A percentile compares a stretch with the other conserved stretches of the same genome.
phyloP scores from a whole-genome alignment of 2,797 vertebrate species.

The Lepilemur ruficaudatus region DNA sequence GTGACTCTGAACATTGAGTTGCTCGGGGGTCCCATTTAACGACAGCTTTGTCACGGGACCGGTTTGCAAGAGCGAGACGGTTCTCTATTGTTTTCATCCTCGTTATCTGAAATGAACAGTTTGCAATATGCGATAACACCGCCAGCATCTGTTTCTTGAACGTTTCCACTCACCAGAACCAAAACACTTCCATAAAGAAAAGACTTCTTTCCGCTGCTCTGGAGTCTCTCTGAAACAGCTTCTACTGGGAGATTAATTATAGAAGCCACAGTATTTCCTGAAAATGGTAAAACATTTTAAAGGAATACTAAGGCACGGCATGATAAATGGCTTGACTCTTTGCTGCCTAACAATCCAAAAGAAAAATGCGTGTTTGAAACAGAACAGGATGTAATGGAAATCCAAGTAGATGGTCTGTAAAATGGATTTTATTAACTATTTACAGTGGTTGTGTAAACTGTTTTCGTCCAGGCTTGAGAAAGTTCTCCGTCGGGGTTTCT shows the following conservation, averaged over 20 bases:
- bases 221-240: conserved; percentile 61
- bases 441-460: conserved; percentile 58
- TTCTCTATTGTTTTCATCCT: not conserved
- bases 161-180: conserved; percentile 20
- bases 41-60: not conserved
- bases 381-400: conserved; percentile 75
- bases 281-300: conserved; percentile 57
- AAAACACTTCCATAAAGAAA: conserved; percentile 39
- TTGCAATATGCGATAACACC: conserved; percentile 8
- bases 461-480: conserved; percentile 45
- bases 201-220: not conserved
- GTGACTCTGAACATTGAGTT: not conserved
- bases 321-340: conserved; percentile 68
- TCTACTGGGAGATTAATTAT: conserved; percentile 68
- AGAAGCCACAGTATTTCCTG: conserved; percentile 62
- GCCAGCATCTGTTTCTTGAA: conserved; percentile 22
- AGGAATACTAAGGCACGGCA: not conserved
- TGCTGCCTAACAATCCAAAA: conserved; percentile 61
- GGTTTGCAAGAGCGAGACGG: not conserved
- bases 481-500: not conserved
- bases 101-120: conserved; percentile 39
- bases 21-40: not conserved
- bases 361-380: conserved; percentile 69
- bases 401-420: conserved; percentile 68
- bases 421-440: conserved; percentile 72